Evolutionary conservation across 2,888 invertebrate species (phyloP).

Genomic region (Campoplex capitator): DNA sequence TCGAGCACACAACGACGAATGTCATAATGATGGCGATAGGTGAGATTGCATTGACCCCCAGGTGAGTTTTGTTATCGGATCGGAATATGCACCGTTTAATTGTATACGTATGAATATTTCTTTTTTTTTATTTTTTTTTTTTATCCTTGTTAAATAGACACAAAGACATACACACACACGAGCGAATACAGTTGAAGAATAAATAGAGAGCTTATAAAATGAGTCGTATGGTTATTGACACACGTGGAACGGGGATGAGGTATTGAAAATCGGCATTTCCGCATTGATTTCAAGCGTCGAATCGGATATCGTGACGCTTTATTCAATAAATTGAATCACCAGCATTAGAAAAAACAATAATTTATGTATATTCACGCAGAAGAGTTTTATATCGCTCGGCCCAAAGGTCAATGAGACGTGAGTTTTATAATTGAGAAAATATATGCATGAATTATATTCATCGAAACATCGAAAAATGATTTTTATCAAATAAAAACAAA

Average conservation of each 20-base stretch:
- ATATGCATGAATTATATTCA: neutral
- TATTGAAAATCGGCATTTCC: constrained; percentile 35
- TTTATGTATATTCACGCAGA: constrained; percentile 4
- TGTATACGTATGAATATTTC: neutral
- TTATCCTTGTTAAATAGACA: constrained; percentile 6
- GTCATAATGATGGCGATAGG: constrained; percentile 39
- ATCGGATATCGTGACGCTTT: constrained; percentile 10
- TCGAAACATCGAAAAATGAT: neutral
- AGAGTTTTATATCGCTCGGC: neutral
- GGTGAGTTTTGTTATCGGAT: constrained; percentile 39
- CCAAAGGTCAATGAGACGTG: constrained; percentile 5
- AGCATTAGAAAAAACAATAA: constrained; percentile 14
- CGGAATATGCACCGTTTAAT: constrained; percentile 42
- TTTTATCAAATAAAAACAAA: neutral
- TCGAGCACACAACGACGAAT: constrained; percentile 12
- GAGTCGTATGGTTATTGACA: constrained; percentile 46
- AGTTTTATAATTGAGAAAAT: neutral
- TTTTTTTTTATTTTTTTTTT: neutral
- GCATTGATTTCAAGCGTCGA: constrained; percentile 22
- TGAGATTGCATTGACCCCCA: constrained; percentile 63
- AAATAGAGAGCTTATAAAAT: constrained; percentile 15
- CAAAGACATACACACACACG: neutral
- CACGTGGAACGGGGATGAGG: constrained; percentile 5
- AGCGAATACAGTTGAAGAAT: neutral
- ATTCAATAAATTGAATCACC: constrained; percentile 14